Evolutionary conservation across 2,888 invertebrate genomes (phyloP), one percentile per base, ranked within the genome.

Genomic region (Loripinus fragilis): DNA sequence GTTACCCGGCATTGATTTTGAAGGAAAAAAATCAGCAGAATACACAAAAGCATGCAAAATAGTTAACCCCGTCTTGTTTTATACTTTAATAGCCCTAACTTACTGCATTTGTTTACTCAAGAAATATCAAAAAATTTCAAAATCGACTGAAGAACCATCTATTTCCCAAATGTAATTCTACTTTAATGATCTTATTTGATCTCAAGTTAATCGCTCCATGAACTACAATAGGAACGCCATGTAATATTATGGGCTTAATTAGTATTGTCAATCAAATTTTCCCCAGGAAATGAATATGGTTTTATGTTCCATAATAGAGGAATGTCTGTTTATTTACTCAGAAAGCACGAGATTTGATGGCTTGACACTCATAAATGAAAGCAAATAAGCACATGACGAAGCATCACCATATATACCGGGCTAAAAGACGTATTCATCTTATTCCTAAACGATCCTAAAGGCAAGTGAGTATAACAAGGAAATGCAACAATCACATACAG

Each of bases 241-340:
- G 60, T 33, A 60, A 60, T 60, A 60, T 60, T 60, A 60, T 60
- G 30, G 60, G 60, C 60, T 60, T 60, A 60, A 60, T 60, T 60
- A 60, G 60, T 33, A 60, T 60, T 60, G 60, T 60, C 60, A 60
- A 60, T 60, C 60, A 60, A 60, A 60, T 12, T 30, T 60, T 60
- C 10, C 17, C 10, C 33, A 60, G 60, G 60, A 60, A 60, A 60
- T 60, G 60, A 60, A 60, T 28, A 60, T 60, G 60, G 60, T 60
- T 60, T 60, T 60, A 60, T 60, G 60, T 60, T 60, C 60, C 33
- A 23, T 33, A 60, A 60, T 33, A 33, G 60, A 33, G 60, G 60
- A 60, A 60, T 60, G 33, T 60, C 60, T 60, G 60, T 60, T 60
- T 60, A 60, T 60, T 60, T 60, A 60, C 60, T 60, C 60, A 60